Conservation (phyloP, 2,888 invertebrate genomes). For the Caenorhabditis parvicauda region DNA sequence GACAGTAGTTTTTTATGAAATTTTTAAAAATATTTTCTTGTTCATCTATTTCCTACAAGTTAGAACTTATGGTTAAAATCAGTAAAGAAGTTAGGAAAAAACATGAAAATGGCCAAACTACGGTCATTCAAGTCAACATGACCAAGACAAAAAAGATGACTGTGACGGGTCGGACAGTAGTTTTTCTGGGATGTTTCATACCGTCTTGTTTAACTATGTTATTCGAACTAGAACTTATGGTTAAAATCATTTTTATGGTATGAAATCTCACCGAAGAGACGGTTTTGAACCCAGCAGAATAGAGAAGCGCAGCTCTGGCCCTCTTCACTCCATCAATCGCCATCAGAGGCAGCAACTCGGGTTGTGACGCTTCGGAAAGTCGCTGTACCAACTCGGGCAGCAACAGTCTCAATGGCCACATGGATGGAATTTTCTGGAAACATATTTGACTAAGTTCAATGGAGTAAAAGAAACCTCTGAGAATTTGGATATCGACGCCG, state of each 20-base stretch:
- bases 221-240: background rate
- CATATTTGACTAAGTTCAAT: background rate
- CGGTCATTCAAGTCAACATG: no score
- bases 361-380: conserved; percentile 78
- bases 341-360: conserved; percentile 79
- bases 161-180: background rate
- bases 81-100: background rate
- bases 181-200: background rate
- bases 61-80: background rate
- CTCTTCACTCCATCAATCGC: conserved; percentile 84
- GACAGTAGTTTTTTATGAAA: background rate
- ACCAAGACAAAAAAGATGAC: no score
- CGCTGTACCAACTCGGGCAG: conserved; percentile 74
- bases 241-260: no score
- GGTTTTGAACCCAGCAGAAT: conserved; percentile 76
- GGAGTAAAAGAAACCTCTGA: conserved; percentile 70
- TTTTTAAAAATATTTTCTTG: background rate
- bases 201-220: background rate
- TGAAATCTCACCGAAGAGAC: conserved; percentile 33
- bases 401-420: conserved; percentile 80
- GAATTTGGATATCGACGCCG: conserved; percentile 77
- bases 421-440: conserved; percentile 72
- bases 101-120: background rate
- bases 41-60: background rate
- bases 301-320: conserved; percentile 82